These are phyloP conservation scores for Archips xylosteana DNA, from an alignment of 2,888 invertebrate species.

Conservation along the genomic window DNA sequence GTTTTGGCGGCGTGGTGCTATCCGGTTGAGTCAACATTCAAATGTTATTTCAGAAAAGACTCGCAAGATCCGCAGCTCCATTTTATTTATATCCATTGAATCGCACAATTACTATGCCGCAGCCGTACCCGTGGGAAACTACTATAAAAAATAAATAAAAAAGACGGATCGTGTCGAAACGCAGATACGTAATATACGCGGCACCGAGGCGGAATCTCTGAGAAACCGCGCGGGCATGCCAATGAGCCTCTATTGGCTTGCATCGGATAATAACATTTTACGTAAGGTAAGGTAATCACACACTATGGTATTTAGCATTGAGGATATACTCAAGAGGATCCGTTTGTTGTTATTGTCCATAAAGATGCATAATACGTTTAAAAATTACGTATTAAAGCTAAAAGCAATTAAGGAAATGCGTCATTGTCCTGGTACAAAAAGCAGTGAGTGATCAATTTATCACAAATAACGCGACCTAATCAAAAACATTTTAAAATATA, in stretches of 20 bases:
- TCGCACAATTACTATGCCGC: slow-evolving; percentile 64
- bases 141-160: slow-evolving; percentile 63
- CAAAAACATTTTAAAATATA: neutral
- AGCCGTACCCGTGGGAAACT: slow-evolving; percentile 74
- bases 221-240: slow-evolving; percentile 65
- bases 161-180: slow-evolving; percentile 63
- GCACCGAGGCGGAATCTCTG: slow-evolving; percentile 74
- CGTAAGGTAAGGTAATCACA: slow-evolving; percentile 49
- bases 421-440: slow-evolving; percentile 36
- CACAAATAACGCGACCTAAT: slow-evolving; percentile 1
- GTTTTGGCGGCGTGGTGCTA: neutral
- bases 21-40: slow-evolving; percentile 7
- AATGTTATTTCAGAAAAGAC: slow-evolving; percentile 7
- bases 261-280: slow-evolving; percentile 54
- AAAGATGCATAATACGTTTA: slow-evolving; percentile 14
- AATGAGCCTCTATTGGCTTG: slow-evolving; percentile 56
- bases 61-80: slow-evolving; percentile 28
- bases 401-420: slow-evolving; percentile 36
- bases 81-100: slow-evolving; percentile 59
- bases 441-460: slow-evolving; percentile 22
- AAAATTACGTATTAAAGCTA: slow-evolving; percentile 29
- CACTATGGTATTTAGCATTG: slow-evolving; percentile 50
- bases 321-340: slow-evolving; percentile 43
- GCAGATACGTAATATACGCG: slow-evolving; percentile 59
- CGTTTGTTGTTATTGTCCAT: slow-evolving; percentile 32